Base-by-base conservation (phyloP, 2,113 vertebrate genomes). In the Lanius collurio region DNA sequence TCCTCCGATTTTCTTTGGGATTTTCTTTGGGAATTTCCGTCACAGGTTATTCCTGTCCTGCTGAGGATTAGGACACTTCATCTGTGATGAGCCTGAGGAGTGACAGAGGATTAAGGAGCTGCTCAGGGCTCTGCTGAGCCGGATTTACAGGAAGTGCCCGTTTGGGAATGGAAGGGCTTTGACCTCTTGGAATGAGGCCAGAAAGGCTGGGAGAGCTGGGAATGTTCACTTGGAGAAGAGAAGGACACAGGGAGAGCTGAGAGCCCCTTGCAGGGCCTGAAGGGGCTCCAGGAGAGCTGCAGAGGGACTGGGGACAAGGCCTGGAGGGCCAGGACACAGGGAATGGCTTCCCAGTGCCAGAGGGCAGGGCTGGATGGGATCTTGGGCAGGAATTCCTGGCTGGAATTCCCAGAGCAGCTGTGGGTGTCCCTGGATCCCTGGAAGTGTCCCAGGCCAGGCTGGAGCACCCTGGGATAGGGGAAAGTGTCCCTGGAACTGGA, bases 391-490 rank as follows among this genome's bases (percentile, higher is more conserved):
- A 35, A 83, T 83, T 83, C 7, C 67, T 60, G 65, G 15, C 10
- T 59, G 53, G 35, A 9, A 82, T 71, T 71, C 2, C 81, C 81
- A 63, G 57, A 46, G 17, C 0, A 11, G 47, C 60, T 64, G 47
- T 5, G 59, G 73, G 22, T 63, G 46, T 6, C 53, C 59, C 55
- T 50, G 55, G 37, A 62, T 44, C 67, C 57, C 33, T 83, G 68
- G 68, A 0, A 62, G 2, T 73, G 47, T 0, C 33, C 68, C 1
- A 21, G 39, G 33, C 33, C 56, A 17, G 56, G 16, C 1, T 37
- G 47, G 39, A 63, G 3, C 39, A 31, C 0, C 13, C 47, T 39
- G 81, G 57, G 33, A 13, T 1, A 0, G 31, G 28, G 75, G 26
- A 0, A 79, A 23, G 10, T 6, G 27, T 46, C 41, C 16, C 41